These are phyloP conservation scores for Azorinus chamasolen DNA, from an alignment of 2,888 invertebrate genomes.

Conservation along the genomic window DNA sequence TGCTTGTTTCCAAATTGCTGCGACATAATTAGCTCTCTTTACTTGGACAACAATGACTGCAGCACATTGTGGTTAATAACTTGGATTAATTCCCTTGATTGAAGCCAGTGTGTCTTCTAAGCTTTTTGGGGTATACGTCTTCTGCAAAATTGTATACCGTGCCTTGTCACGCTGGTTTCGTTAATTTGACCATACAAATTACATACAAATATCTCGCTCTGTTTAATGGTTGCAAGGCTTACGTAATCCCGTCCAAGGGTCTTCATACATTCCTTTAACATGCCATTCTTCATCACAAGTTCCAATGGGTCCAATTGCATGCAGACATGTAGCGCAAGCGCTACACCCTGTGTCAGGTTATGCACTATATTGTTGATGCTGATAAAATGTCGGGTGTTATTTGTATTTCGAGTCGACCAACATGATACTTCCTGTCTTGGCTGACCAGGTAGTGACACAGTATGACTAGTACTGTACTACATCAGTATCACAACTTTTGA, in stretches of 20 bases:
- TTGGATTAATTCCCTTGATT: no score
- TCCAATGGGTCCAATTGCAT: not conserved
- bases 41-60: no score
- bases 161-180: not conserved
- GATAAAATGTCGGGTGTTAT: not conserved
- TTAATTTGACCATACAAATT: not conserved
- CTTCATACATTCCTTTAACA: constrained; percentile 2
- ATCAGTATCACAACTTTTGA: no score
- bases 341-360: not conserved
- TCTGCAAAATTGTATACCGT: no score
- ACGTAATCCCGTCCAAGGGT: not conserved
- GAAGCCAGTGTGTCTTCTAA: no score
- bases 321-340: constrained; percentile 1
- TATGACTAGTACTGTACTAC: no score
- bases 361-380: constrained; percentile 2
- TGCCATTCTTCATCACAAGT: not conserved
- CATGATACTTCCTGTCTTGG: no score
- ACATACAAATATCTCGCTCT: constrained; percentile 1
- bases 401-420: not conserved
- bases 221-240: not conserved
- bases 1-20: no score
- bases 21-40: no score
- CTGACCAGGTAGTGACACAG: no score
- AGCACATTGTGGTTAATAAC: no score
- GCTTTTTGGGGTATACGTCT: no score